Percentiles rank a stretch among this genome's conserved stretches.
Conservation (phyloP, 1,140 invertebrate species). For the Harlomillsia oculata region DNA sequence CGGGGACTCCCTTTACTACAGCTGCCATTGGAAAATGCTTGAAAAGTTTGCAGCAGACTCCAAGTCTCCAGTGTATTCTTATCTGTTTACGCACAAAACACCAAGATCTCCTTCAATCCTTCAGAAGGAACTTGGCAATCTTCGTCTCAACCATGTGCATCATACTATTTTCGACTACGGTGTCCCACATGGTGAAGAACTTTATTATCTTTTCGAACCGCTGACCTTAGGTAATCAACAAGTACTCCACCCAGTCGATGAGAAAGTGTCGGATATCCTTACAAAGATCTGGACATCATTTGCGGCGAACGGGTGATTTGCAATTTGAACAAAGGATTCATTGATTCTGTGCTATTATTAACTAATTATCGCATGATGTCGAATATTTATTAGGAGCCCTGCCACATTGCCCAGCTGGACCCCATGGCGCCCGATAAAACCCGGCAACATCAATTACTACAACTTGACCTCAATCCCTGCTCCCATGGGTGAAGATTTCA, state of each 20-base stretch:
- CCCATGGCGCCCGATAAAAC: conserved; percentile 22
- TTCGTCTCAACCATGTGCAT: conserved; percentile 11
- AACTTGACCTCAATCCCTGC: conserved; percentile 21
- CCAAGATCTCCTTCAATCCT: conserved; percentile 16
- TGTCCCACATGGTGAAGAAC: conserved; percentile 22
- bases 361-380: no score
- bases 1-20: conserved; percentile 7
- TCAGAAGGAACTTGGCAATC: neutral
- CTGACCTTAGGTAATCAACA: neutral
- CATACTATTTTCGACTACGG: conserved; percentile 27
- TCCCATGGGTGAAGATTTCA: conserved; percentile 26
- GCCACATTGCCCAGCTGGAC: neutral
- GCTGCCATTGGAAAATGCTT: conserved; percentile 24
- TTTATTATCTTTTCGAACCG: conserved; percentile 30
- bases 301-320: conserved; percentile 9
- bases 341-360: no score
- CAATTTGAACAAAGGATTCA: no score
- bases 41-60: conserved; percentile 15
- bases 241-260: conserved; percentile 11
- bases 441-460: conserved; percentile 26
- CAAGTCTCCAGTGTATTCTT: conserved; percentile 11
- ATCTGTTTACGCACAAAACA: conserved; percentile 29
- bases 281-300: conserved; percentile 17
- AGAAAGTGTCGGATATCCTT: conserved; percentile 13
- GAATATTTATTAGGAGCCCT: conserved; percentile 7